phyloP scores from a whole-genome alignment of 2,888 invertebrate species.

The Sarcophaga caerulescens region DNA sequence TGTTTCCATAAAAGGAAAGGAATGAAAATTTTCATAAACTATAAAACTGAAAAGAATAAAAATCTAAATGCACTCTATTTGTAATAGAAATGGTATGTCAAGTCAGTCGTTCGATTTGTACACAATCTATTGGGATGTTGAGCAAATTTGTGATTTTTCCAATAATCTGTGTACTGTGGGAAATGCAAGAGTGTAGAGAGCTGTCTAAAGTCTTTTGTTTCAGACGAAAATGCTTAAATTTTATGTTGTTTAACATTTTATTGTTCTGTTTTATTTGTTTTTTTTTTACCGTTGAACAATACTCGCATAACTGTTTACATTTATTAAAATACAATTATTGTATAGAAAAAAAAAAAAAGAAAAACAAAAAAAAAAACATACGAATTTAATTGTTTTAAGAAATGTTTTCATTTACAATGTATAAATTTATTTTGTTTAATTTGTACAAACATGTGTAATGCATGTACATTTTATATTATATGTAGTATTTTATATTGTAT shows the following conservation, averaged over 20 bases:
- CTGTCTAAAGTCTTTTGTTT: no score
- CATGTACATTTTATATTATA: background rate
- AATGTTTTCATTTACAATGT: conserved; percentile 13
- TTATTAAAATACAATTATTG: conserved; percentile 18
- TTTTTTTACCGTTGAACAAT: no score
- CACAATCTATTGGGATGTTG: no score
- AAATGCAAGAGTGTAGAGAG: no score
- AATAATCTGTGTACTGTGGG: no score
- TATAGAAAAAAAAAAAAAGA: background rate
- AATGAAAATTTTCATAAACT: background rate
- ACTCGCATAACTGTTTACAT: background rate
- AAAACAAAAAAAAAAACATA: background rate
- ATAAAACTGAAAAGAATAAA: no score
- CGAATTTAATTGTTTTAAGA: background rate
- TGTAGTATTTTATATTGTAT: no score
- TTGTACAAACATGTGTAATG: conserved; percentile 38
- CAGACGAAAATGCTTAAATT: background rate
- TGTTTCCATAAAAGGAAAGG: conserved; percentile 2
- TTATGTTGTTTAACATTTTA: background rate
- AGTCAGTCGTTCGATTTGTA: background rate
- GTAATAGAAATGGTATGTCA: background rate
- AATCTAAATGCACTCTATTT: no score
- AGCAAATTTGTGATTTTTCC: no score
- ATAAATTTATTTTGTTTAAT: conserved; percentile 7
- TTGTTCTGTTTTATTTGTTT: no score